These are phyloP conservation scores for Recurvirostra avosetta DNA, from an alignment of 2,113 vertebrate species.

Conservation along the genomic window DNA sequence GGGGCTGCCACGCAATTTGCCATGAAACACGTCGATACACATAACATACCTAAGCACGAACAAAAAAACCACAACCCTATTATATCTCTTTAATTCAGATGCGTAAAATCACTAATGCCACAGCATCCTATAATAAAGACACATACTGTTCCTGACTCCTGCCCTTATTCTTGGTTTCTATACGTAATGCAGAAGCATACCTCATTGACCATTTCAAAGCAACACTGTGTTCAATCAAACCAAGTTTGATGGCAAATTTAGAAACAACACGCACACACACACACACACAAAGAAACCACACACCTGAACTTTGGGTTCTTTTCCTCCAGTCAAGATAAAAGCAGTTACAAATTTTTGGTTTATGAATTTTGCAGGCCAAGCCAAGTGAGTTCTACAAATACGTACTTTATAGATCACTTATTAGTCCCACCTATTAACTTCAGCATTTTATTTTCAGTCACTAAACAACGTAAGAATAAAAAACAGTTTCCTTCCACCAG, in stretches of 20 bases:
- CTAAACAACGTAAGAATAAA: neutral
- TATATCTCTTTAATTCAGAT: neutral
- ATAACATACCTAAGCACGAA: neutral
- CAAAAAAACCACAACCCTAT: fast-evolving
- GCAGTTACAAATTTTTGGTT: neutral
- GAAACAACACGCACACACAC: neutral
- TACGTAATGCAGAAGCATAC: neutral
- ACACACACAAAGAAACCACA: neutral
- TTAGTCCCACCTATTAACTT: neutral
- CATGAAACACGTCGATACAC: fast-evolving
- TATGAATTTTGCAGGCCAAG: neutral
- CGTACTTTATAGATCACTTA: neutral
- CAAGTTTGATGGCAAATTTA: neutral
- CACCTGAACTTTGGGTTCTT: neutral
- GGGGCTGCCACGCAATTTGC: neutral
- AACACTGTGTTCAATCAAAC: too few species aligned
- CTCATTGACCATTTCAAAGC: neutral
- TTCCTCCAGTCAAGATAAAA: neutral
- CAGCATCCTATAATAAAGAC: neutral
- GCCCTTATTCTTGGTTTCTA: neutral
- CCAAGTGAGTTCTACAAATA: neutral
- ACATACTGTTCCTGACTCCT: neutral
- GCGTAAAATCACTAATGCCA: neutral
- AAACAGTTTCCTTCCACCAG: neutral
- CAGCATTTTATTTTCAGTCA: neutral